phyloP scores from a whole-genome alignment of 2,888 invertebrate genomes.

The Eupithecia tripunctaria region DNA sequence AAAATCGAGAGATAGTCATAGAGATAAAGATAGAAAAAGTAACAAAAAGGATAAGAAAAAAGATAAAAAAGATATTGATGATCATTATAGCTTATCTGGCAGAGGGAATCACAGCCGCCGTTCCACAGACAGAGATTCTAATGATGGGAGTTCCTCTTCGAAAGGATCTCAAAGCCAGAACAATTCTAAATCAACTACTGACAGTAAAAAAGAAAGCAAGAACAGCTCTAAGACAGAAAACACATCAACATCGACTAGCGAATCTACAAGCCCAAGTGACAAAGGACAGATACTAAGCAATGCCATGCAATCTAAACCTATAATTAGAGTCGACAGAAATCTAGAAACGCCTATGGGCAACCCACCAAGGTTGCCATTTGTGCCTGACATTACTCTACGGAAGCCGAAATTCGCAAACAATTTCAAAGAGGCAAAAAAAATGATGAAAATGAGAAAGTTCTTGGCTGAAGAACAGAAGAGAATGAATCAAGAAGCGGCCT shows the following conservation, averaged over 20 bases:
- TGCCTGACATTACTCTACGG: constrained; percentile 81
- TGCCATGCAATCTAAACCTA: constrained; percentile 61
- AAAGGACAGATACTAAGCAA: constrained; percentile 64
- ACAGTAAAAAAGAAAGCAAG: constrained; percentile 73
- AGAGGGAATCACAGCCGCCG: constrained; percentile 87
- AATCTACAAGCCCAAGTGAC: constrained; percentile 81
- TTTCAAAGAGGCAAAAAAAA: constrained; percentile 86
- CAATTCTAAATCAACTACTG: constrained; percentile 65
- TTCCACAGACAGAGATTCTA: constrained; percentile 92
- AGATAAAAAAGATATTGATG: constrained; percentile 86
- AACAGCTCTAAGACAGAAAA: constrained; percentile 75
- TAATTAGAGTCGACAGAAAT: constrained; percentile 72
- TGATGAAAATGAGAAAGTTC: constrained; percentile 87
- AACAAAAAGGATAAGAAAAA: constrained; percentile 76
- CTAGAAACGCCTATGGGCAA: constrained; percentile 68
- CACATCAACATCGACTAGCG: constrained; percentile 78
- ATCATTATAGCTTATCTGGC: constrained; percentile 88
- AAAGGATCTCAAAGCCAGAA: constrained; percentile 74
- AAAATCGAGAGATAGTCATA: constrained; percentile 60
- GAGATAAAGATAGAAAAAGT: constrained; percentile 75
- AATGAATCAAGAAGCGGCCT: constrained; percentile 80
- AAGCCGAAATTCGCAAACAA: constrained; percentile 89
- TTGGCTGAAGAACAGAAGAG: constrained; percentile 85
- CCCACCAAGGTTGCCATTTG: constrained; percentile 72
- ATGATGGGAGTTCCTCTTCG: constrained; percentile 86